These are phyloP conservation scores for Siniperca scherzeri DNA, from an alignment of 2,797 vertebrate genomes.

Conservation along the genomic window DNA sequence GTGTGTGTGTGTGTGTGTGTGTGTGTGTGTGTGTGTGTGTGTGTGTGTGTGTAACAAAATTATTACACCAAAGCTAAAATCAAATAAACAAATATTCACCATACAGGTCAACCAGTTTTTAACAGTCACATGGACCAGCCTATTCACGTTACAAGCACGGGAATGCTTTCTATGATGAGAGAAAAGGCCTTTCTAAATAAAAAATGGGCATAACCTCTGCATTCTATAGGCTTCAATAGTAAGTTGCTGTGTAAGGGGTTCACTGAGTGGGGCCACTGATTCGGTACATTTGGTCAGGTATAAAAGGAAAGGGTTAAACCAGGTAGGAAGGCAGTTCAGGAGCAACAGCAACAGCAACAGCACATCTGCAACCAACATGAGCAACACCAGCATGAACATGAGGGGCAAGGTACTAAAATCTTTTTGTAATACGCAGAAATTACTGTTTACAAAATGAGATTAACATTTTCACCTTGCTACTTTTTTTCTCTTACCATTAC, in stretches of 20 bases:
- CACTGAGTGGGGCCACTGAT: slow-evolving; percentile 58
- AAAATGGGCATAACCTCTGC: slow-evolving; percentile 50
- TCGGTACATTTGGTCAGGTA: slow-evolving; percentile 72
- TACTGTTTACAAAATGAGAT: not conserved
- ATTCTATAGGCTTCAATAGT: slow-evolving; percentile 61
- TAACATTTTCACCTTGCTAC: not conserved
- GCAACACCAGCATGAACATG: slow-evolving; percentile 75
- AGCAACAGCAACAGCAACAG: slow-evolving; percentile 52
- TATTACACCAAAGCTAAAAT: not conserved
- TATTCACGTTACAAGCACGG: slow-evolving; percentile 44
- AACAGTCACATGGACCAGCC: slow-evolving; percentile 35
- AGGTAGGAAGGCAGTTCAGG: slow-evolving; percentile 60
- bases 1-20: not conserved
- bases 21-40: too few species aligned
- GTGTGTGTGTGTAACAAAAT: not conserved
- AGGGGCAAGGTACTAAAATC: slow-evolving; percentile 68
- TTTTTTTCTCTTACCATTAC: not conserved
- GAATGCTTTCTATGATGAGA: slow-evolving; percentile 49
- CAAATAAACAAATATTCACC: not conserved
- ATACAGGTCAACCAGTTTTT: slow-evolving; percentile 7
- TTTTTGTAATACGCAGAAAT: not conserved
- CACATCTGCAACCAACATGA: slow-evolving; percentile 67
- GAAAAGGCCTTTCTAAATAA: slow-evolving; percentile 66
- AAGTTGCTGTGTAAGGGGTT: slow-evolving; percentile 74
- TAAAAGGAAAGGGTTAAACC: slow-evolving; percentile 82